Evolutionary conservation across 1,140 invertebrate species (phyloP).

Genomic region (Calliopsis andreniformis): DNA sequence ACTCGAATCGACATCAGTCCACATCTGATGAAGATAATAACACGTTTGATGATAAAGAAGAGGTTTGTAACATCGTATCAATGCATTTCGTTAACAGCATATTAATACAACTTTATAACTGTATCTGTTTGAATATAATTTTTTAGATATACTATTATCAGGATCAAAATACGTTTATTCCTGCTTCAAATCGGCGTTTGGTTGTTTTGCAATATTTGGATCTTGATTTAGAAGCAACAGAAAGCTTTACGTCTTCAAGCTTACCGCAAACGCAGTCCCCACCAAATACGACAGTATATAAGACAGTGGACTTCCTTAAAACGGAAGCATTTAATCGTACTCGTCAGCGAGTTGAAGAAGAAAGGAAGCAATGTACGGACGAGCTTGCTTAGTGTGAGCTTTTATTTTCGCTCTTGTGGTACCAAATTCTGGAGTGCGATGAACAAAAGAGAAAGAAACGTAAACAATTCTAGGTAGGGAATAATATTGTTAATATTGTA

Average conservation of each 20-base stretch:
- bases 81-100: not conserved
- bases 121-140: constrained; percentile 26
- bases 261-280: constrained; percentile 75
- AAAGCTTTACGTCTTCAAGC: constrained; percentile 72
- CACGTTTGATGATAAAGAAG: constrained; percentile 75
- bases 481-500: constrained; percentile 29
- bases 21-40: constrained; percentile 79
- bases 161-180: constrained; percentile 77
- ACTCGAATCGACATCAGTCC: constrained; percentile 71
- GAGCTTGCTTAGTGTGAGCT: constrained; percentile 71
- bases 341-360: constrained; percentile 89
- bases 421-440: not conserved
- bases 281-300: constrained; percentile 88
- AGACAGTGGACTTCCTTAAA: constrained; percentile 95
- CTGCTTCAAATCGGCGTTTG: constrained; percentile 70
- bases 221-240: constrained; percentile 85
- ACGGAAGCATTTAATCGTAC: constrained; percentile 94
- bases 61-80: constrained; percentile 60
- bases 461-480: constrained; percentile 27
- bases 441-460: not conserved
- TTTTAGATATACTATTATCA: constrained; percentile 79
- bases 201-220: constrained; percentile 87
- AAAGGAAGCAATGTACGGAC: constrained; percentile 79
- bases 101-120: not conserved
- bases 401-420: constrained; percentile 5